Percentiles rank a stretch among this genome's conserved stretches.
phyloP scores from a whole-genome alignment of 2,888 invertebrate genomes.

The Invenusta paracnida region DNA sequence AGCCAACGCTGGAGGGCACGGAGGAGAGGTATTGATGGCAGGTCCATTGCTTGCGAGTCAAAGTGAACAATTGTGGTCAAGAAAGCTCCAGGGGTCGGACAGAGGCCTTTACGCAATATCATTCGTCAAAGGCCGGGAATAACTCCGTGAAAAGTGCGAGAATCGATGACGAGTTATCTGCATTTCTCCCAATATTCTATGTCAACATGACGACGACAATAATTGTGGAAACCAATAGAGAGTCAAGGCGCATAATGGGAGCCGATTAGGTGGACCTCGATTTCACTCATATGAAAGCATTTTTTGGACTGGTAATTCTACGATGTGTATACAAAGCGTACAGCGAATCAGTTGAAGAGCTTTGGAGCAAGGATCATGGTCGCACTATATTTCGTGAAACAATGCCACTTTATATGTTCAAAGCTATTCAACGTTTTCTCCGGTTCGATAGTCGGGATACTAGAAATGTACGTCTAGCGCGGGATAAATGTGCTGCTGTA shows the following conservation, averaged over 20 bases:
- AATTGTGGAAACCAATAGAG: background rate
- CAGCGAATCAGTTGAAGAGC: background rate
- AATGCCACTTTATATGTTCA: conserved; percentile 16
- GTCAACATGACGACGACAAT: conserved; percentile 12
- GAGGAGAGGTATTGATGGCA: background rate
- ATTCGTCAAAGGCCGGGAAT: conserved; percentile 9
- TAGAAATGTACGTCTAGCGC: conserved; percentile 2
- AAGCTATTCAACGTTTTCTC: conserved; percentile 31
- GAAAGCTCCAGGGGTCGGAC: conserved; percentile 22
- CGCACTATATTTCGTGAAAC: background rate
- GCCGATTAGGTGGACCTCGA: conserved; percentile 12
- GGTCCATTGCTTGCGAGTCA: conserved; percentile 4
- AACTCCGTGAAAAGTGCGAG: background rate
- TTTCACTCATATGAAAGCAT: background rate
- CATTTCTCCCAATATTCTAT: conserved; percentile 3
- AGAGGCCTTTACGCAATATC: conserved; percentile 14
- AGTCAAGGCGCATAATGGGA: background rate
- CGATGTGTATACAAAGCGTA: background rate
- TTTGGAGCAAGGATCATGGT: conserved; percentile 19
- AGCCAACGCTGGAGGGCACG: background rate
- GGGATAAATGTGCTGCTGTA: conserved; percentile 20
- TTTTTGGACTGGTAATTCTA: background rate
- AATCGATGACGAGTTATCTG: conserved; percentile 1
- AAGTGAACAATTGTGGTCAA: conserved; percentile 15
- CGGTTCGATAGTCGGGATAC: conserved; percentile 18